A percentile compares a stretch with the other conserved stretches of the same genome.
Conservation (phyloP, 35 echinoderm and acorn worm species). For the Apostichopus californicus region DNA sequence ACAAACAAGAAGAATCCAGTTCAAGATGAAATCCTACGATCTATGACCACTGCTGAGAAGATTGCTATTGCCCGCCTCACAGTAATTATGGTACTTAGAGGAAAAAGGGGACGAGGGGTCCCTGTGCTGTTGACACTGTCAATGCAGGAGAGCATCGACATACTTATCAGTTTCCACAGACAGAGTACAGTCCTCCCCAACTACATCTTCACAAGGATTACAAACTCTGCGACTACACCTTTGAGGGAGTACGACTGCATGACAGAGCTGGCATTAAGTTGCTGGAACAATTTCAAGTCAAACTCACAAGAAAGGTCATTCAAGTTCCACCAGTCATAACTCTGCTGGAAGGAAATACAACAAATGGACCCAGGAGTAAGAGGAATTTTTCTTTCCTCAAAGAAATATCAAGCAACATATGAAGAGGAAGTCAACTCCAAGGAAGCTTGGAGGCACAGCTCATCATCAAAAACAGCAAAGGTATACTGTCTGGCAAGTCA, state of each 20-base stretch:
- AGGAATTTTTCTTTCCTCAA: constrained; percentile 18
- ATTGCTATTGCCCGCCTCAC: constrained; percentile 5
- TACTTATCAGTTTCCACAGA: constrained; percentile 21
- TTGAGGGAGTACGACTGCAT: constrained; percentile 29
- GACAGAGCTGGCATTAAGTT: constrained; percentile 4
- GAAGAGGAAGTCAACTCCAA: neutral
- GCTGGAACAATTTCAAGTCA: neutral
- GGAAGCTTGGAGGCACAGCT: neutral
- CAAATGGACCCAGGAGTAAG: constrained; percentile 1
- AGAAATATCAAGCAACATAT: neutral
- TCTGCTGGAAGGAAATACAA: neutral
- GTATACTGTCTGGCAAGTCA: neutral
- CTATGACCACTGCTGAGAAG: constrained; percentile 16
- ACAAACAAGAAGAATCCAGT: constrained; percentile 11
- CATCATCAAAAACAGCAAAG: constrained; percentile 16
- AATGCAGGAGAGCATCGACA: constrained; percentile 46
- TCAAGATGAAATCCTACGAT: constrained; percentile 45
- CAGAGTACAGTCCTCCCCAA: neutral
- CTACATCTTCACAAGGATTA: neutral
- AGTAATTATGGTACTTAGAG: constrained; percentile 4
- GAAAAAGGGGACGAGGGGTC: constrained; percentile 53
- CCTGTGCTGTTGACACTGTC: constrained; percentile 47
- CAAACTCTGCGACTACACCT: constrained; percentile 14
- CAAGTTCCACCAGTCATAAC: neutral
- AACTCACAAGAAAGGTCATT: neutral